Evolutionary conservation across 1,140 invertebrate genomes (phyloP), one percentile per base, ranked within the genome.

Genomic region (Aphaenogaster rudis): DNA sequence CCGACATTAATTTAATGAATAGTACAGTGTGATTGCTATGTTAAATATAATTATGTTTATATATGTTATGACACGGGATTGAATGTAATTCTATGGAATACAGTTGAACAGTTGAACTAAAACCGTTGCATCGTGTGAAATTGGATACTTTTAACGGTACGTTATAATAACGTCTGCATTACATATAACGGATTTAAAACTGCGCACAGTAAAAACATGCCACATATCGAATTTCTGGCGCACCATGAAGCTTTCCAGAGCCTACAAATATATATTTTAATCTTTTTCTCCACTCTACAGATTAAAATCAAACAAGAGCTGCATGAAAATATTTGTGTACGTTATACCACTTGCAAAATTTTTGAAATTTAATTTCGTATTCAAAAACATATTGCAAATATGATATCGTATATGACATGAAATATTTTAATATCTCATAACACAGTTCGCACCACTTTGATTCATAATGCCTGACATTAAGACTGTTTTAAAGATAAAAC

Each of bases 191-290:
- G 80, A 61, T 74, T 82, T 74, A 74, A 74, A 82, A 61, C 50
- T 81, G 54, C 54, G 67, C 52, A 42, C 54, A 59, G 28, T 74
- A 81, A 81, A 81, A 81, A 81, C 78, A 81, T 9, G 64, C 48
- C 48, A 69, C 78, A 69, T 81, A 81, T 81, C 64, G 64, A 81
- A 81, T 81, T 81, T 71, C 64, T 71, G 78, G 64, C 64, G 48
- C 36, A 69, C 48, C 50, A 67, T 80, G 63, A 45, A 81, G 45
- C 78, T 81, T 48, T 71, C 13, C 45, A 71, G 50, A 81, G 64
- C 64, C 78, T 69, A 81, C 78, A 81, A 81, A 81, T 81, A 81
- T 81, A 81, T 81, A 81, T 81, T 71, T 81, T 81, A 81, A 81
- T 81, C 78, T 81, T 71, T 81, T 81, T 81, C 64, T 71, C 64